A percentile compares a stretch with the other conserved stretches of the same genome.
phyloP scores from a whole-genome alignment of 2,113 vertebrate genomes.

The Sphaerodactylus townsendi region DNA sequence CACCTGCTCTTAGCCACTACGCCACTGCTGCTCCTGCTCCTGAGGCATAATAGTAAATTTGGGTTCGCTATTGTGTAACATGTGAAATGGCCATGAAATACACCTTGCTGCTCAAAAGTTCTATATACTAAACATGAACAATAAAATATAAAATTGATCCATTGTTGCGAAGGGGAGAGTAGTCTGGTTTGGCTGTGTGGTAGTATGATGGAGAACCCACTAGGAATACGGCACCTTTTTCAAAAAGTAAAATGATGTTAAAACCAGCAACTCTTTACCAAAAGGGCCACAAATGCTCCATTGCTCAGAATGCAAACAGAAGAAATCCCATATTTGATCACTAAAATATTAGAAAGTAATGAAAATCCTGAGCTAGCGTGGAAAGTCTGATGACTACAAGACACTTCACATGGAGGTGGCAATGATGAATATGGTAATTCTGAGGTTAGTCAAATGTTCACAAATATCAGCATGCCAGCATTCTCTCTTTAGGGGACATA shows the following conservation, averaged over 20 bases:
- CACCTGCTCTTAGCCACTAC: no score
- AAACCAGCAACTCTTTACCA: background rate
- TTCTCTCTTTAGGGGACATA: background rate
- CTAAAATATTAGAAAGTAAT: background rate
- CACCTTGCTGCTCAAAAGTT: no score
- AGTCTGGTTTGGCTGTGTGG: no score
- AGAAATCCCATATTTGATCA: background rate
- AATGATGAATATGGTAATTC: background rate
- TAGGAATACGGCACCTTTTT: background rate
- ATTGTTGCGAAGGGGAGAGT: no score
- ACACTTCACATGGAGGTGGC: background rate
- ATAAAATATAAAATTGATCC: no score
- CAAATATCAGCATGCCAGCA: background rate
- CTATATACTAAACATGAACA: no score
- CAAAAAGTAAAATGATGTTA: background rate
- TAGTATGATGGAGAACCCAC: no score
- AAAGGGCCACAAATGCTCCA: background rate
- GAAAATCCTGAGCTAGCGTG: background rate
- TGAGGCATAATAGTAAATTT: no score
- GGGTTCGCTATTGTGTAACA: no score
- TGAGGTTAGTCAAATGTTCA: background rate
- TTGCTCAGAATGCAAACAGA: background rate
- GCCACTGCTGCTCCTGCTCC: no score
- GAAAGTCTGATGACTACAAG: background rate
- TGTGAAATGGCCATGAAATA: no score